These are phyloP conservation scores for Noctua janthina DNA, from an alignment of 2,888 invertebrate genomes.

Conservation along the genomic window DNA sequence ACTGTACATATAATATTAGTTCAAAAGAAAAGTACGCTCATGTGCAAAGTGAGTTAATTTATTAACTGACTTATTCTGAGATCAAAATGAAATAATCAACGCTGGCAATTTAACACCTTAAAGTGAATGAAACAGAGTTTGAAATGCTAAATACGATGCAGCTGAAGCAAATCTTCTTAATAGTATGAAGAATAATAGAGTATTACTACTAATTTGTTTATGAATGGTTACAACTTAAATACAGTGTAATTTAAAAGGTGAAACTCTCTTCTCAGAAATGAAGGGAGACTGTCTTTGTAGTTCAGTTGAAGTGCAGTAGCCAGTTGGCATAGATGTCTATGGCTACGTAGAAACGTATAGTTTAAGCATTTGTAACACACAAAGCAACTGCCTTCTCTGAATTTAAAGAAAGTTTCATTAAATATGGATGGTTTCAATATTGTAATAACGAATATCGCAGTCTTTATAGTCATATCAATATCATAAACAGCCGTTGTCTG, in stretches of 20 bases:
- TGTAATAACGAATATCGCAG: background rate
- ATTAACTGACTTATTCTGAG: slow-evolving; percentile 28
- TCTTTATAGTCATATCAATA: background rate
- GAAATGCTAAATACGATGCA: background rate
- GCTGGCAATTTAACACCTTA: slow-evolving; percentile 14
- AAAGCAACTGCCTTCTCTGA: background rate
- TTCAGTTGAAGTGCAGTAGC: background rate
- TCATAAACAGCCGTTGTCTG: background rate
- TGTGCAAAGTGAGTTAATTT: slow-evolving; percentile 33
- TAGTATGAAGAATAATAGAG: slow-evolving; percentile 16
- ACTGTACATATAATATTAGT: slow-evolving; percentile 41
- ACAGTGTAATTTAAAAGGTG: slow-evolving; percentile 5
- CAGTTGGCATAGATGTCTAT: background rate
- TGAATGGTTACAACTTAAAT: slow-evolving; percentile 20
- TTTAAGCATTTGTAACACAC: background rate
- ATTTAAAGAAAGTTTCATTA: background rate
- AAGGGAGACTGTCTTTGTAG: slow-evolving; percentile 7
- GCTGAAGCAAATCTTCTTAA: slow-evolving; percentile 10
- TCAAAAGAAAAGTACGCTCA: slow-evolving; percentile 39
- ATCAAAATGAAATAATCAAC: slow-evolving; percentile 32
- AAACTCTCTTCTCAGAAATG: slow-evolving; percentile 27
- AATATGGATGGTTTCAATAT: background rate
- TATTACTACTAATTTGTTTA: slow-evolving; percentile 24
- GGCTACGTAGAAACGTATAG: background rate
- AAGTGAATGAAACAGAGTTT: slow-evolving; percentile 4